Percentiles rank a stretch among this genome's conserved stretches.
Evolutionary conservation across 2,113 vertebrate genomes (phyloP).

Genomic region (Catagonus wagneri): DNA sequence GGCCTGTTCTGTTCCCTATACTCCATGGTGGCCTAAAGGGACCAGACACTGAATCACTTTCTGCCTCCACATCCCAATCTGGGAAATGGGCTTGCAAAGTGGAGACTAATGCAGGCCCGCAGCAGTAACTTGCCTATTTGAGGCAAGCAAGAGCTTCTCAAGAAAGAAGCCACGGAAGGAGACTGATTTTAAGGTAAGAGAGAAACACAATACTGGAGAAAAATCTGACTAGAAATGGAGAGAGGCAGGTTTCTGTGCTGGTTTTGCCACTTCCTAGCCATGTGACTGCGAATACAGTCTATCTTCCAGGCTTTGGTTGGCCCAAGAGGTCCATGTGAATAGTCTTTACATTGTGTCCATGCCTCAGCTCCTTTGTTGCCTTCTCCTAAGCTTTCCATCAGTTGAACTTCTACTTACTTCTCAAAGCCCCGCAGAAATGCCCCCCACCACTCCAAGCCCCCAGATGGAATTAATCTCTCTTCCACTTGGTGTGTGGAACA

Average conservation of each 20-base stretch:
- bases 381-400: background rate
- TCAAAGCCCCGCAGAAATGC: background rate
- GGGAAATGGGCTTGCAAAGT: background rate
- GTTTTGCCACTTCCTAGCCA: background rate
- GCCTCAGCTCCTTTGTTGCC: background rate
- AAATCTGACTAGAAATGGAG: background rate
- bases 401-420: conserved; percentile 1
- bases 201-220: background rate
- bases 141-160: background rate
- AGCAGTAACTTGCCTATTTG: background rate
- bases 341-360: background rate
- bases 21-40: background rate
- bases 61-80: background rate
- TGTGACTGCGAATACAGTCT: background rate
- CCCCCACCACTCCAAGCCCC: no score
- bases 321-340: background rate
- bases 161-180: background rate
- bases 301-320: background rate
- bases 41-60: background rate
- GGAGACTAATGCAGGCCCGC: no score
- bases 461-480: background rate
- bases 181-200: background rate
- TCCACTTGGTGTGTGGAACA: background rate
- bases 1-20: background rate
- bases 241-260: background rate